Base-by-base conservation (phyloP, 1,140 invertebrate species). In the Heliothis virescens region DNA sequence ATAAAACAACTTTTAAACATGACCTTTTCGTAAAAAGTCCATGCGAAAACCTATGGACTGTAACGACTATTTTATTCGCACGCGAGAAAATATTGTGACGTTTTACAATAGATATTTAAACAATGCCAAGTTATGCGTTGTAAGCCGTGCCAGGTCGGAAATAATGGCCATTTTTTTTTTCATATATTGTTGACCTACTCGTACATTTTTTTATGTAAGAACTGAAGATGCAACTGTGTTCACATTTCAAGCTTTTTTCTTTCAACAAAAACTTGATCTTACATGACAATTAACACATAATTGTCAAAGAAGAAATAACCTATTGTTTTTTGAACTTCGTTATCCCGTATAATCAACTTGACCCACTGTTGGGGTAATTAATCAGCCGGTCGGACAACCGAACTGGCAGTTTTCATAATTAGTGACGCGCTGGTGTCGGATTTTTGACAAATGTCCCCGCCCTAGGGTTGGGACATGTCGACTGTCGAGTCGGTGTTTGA, bases 381-480 rank as follows among this genome's bases (percentile, higher is more conserved):
- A 77, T 77, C 74, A 77, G 74, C n/a, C 16, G 60, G n/a, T n/a
- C 2, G 13, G 81, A 82, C 78, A 82, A 55, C 18, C 59, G 60
- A 63, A 72, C 55, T 72, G 81, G 67, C 73, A 78, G 62, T 57
- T 67, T 72, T 76, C 77, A 79, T 79, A 82, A 82, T 82, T 77
- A 79, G 63, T 78, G 72, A 71, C 81, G 62, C 57, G 50, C 55
- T 72, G 29, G 50, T 29, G 81, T 79, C 74, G 71, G 59, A 77
- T 77, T 82, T 82, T 77, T 82, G 81, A 82, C 81, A 77, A 80
- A 82, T 82, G 78, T 57, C 78, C 34, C 34, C 74, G 41, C 59
- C 21, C 52, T 16, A 72, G 26, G 21, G 50, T 29, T 55, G 69
- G 69, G 65, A 69, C 11, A 10, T 2, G 16, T 67, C 26, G 16